Percentiles rank a stretch among this genome's conserved stretches.
Evolutionary conservation across 2,797 vertebrate species (phyloP).

Genomic region (Ctenosaura bakeri): DNA sequence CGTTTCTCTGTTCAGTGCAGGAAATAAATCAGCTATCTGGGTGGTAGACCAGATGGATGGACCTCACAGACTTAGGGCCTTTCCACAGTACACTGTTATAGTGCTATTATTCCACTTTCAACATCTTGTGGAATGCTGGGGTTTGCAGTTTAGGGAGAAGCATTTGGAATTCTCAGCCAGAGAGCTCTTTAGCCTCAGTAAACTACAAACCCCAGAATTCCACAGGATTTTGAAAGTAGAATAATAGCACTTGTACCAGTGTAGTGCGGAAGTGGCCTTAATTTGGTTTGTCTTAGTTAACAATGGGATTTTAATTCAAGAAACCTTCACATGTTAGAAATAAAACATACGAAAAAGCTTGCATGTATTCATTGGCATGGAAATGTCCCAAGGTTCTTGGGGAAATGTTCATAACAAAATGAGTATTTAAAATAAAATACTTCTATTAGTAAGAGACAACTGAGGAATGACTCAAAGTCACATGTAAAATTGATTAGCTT

Average conservation of each 20-base stretch:
- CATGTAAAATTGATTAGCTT: not conserved
- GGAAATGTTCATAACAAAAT: not conserved
- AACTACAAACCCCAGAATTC: no score
- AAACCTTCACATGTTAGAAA: conserved; percentile 6
- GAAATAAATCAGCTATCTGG: not conserved
- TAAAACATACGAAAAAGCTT: not conserved
- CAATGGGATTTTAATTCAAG: not conserved
- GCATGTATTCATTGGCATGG: not conserved
- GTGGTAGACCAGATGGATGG: not conserved
- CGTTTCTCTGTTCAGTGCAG: not conserved
- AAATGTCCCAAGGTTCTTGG: no score
- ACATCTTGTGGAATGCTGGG: no score
- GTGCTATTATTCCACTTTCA: no score
- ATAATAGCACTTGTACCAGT: no score
- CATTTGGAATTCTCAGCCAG: no score
- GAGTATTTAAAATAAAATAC: not conserved
- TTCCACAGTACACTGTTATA: no score
- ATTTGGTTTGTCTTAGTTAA: not conserved
- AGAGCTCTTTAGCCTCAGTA: no score
- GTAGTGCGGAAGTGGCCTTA: no score
- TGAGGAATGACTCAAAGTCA: not conserved
- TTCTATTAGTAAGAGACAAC: not conserved
- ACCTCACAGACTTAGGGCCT: not conserved
- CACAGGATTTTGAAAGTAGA: no score
- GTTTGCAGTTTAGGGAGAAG: no score